A percentile compares a stretch with the other conserved stretches of the same genome.
phyloP scores from a whole-genome alignment of 64 coral and sea anemone genomes.

The Montipora sp. region DNA sequence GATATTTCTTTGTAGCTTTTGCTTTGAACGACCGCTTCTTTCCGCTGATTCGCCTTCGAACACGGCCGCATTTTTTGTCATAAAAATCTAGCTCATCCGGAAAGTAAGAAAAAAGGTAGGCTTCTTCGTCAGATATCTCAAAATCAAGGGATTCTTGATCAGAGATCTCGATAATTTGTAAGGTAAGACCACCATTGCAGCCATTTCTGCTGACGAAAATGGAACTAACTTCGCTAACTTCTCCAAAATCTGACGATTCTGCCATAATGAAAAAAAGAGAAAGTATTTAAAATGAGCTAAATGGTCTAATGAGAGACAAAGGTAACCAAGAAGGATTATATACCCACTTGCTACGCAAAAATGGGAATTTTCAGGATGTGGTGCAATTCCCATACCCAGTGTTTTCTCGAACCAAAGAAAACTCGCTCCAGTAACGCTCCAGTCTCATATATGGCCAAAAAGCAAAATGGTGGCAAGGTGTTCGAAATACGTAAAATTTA shows the following conservation, averaged over 20 bases:
- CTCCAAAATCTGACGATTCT: not conserved
- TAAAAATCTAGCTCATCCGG: constrained; percentile 49
- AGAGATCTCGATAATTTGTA: not conserved
- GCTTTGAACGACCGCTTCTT: not conserved
- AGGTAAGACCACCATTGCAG: not conserved
- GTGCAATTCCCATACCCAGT: constrained; percentile 11
- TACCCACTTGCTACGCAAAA: constrained; percentile 18
- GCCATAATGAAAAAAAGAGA: constrained; percentile 3
- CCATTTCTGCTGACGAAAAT: not conserved
- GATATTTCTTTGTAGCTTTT: not conserved
- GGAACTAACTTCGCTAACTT: not conserved
- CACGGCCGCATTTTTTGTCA: constrained; percentile 34
- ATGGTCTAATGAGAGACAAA: not conserved
- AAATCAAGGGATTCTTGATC: constrained; percentile 3
- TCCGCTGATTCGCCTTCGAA: constrained; percentile 4
- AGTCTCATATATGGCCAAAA: not conserved
- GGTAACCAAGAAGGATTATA: not conserved
- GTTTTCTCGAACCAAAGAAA: not conserved
- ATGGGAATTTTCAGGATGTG: constrained; percentile 3
- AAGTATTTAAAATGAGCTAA: not conserved
- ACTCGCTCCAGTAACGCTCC: not conserved
- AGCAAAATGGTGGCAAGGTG: not conserved
- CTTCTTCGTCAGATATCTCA: constrained; percentile 18
- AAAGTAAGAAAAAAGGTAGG: not conserved
- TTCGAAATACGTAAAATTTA: too few species aligned